Base-by-base conservation (phyloP, 1,140 invertebrate species). In the Lasioglossum albipes region DNA sequence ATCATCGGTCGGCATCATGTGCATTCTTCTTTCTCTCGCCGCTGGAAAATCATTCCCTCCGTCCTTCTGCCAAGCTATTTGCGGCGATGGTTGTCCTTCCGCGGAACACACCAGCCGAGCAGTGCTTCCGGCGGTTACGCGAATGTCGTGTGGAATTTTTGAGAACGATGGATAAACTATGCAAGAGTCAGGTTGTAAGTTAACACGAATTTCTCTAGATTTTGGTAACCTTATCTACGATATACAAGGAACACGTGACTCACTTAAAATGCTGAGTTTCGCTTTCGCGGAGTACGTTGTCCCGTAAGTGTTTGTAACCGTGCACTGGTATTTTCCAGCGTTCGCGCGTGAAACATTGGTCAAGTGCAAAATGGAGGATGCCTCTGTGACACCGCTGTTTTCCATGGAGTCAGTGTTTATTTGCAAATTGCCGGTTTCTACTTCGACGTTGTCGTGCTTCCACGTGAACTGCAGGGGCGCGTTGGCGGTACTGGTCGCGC, bases 1-100 rank as follows among this genome's bases (percentile, higher is more conserved):
- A 91, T 98, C 97, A 92, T 99, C 98, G 36, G 95, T 96, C 1
- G 97, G 96, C 95, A 98, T 97, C 54, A 99, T 97, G 91, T 97
- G 96, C 96, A 99, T 97, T 36, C 98, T 94, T 62, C 98, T 95
- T 91, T 99, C 98, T 76, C 96, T 94, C 20, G 98, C 98, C 12
- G 98, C 98, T 13, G 98, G 98, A 92, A 99, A 99, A 91, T 98
- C 97, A 91, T 97, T 97, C 0, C 97, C 97, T n/a, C 97, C 97
- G 94, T 99, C 98, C 93, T 99, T 99, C 88, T 97, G 96, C 96
- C 98, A 97, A 0, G 97, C 96, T 83, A 99, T 98, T 92, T 98
- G 96, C 52, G 98, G 98, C 41, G 94, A 92, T 0, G 98, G 98
- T 85, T 97, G 96, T 2, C 98, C 98, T 76, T 95, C 95, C 16